Percentiles rank a stretch among this genome's conserved stretches.
phyloP scores from a whole-genome alignment of 2,888 invertebrate genomes.

The Zhuqinia jingwanae region DNA sequence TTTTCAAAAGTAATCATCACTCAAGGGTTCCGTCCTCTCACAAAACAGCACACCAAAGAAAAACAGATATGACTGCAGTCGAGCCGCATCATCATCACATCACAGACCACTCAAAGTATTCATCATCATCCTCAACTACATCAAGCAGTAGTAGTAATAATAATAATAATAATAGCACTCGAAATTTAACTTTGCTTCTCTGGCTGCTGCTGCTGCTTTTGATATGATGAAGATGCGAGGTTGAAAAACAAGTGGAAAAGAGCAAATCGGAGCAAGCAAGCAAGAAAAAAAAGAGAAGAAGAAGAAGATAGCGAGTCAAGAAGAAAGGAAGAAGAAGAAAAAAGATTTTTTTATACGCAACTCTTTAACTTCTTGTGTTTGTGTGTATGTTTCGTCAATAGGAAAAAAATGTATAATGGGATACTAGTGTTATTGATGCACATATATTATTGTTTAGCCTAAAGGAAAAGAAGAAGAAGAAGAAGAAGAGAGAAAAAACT shows the following conservation, averaged over 20 bases:
- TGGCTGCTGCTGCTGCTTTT: background rate
- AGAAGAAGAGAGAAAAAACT: no score
- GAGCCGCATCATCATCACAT: conserved; percentile 24
- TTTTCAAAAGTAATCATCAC: conserved; percentile 74
- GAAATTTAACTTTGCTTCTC: background rate
- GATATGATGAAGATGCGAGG: conserved; percentile 42
- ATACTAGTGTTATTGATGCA: no score
- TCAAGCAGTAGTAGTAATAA: background rate
- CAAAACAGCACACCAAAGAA: conserved; percentile 31
- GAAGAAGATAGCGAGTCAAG: background rate
- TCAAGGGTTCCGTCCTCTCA: conserved; percentile 71
- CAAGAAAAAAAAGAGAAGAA: conserved; percentile 54
- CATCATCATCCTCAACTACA: background rate
- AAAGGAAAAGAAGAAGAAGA: no score
- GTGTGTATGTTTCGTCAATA: background rate
- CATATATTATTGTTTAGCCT: conserved; percentile 5
- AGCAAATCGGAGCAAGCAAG: conserved; percentile 50
- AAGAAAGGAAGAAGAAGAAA: conserved; percentile 36
- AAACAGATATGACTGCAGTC: conserved; percentile 58
- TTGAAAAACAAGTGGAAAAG: conserved; percentile 55
- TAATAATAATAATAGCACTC: background rate
- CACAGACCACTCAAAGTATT: conserved; percentile 50
- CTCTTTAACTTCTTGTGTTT: background rate
- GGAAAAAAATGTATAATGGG: background rate
- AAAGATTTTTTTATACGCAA: conserved; percentile 54